Evolutionary conservation across 37 sponge, comb jelly and placozoan genomes (phyloP), one percentile per base, ranked within the genome.

Genomic region (Aplysina aerophoba): DNA sequence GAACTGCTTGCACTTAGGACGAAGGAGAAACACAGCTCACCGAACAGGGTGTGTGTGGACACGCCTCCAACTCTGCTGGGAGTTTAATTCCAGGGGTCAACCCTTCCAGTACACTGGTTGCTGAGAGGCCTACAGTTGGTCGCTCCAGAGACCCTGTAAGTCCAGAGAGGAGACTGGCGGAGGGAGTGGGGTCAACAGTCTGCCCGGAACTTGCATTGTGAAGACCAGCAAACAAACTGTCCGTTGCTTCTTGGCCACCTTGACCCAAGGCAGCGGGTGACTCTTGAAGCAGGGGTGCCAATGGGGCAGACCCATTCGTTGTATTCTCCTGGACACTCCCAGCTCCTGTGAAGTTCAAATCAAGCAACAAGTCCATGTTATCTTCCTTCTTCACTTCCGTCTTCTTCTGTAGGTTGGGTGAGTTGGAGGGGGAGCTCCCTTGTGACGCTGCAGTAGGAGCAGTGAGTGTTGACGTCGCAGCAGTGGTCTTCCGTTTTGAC

Each of bases 11-110:
- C 3, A 44, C 3, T 44, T 8, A 44, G 8, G 6, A 44, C 50
- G 8, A 3, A 44, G 11, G 16, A 0, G 19, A 5, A 41, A 36
- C 2, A 75, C 20, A 75, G n/a, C 39, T 40, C 41, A 75, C 78
- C 78, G 39, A 53, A 40, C 44, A 40, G 41, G 2, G 39, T 40
- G 78, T 44, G 54, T 75, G 44, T 36, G 78, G 78, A 75, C 21
- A 75, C 21, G 50, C 78, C 41, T 75, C 78, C 14, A 75, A 44
- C 22, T 40, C 78, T 40, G 44, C 22, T 40, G 78, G 25, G n/a
- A 75, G 78, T 17, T 17, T 40, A 75, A 75, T 75, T 75, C 50
- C 78, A 75, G 78, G 78, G 78, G 37, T 40, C 50, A 44, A 44
- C 50, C 50, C 50, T 44, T 44, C 50, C 50, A 44, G 50, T 8